Percentiles rank a stretch among this genome's conserved stretches.
Evolutionary conservation across 2,797 vertebrate genomes (phyloP).

Genomic region (Sparus aurata): DNA sequence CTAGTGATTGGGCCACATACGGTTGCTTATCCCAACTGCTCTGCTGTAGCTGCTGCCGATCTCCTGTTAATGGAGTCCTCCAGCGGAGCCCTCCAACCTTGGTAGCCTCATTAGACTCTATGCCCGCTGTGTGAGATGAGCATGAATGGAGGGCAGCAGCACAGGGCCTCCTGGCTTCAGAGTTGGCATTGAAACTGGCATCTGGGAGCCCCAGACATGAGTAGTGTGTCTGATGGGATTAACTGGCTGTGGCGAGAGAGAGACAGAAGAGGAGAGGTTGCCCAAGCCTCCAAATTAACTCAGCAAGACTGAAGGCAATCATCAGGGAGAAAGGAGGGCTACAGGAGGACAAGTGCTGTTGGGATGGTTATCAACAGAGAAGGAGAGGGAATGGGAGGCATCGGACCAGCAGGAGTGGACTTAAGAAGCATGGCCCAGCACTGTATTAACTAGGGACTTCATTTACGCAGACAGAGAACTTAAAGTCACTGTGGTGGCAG

Average conservation of each 20-base stretch:
- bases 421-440: slow-evolving; percentile 34
- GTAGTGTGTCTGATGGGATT: slow-evolving; percentile 83
- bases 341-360: slow-evolving; percentile 39
- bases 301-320: slow-evolving; percentile 72
- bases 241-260: slow-evolving; percentile 74
- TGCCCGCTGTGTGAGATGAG: slow-evolving; percentile 70
- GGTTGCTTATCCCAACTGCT: slow-evolving; percentile 50
- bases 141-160: slow-evolving; percentile 72
- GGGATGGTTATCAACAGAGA: slow-evolving; percentile 50
- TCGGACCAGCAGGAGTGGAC: slow-evolving; percentile 41
- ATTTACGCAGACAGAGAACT: slow-evolving; percentile 29
- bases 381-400: slow-evolving; percentile 30
- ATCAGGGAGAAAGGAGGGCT: slow-evolving; percentile 39
- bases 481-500: slow-evolving; percentile 27
- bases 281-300: slow-evolving; percentile 76
- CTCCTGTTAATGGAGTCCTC: slow-evolving; percentile 75
- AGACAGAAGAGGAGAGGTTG: slow-evolving; percentile 68
- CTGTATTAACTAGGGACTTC: slow-evolving; percentile 14
- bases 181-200: slow-evolving; percentile 77
- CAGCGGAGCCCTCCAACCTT: slow-evolving; percentile 68
- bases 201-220: slow-evolving; percentile 76
- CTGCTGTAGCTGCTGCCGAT: slow-evolving; percentile 62
- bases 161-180: slow-evolving; percentile 67
- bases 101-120: slow-evolving; percentile 77
- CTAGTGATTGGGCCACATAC: slow-evolving; percentile 35